phyloP scores from a whole-genome alignment of 2,113 vertebrate species.

The Gambusia holbrooki region DNA sequence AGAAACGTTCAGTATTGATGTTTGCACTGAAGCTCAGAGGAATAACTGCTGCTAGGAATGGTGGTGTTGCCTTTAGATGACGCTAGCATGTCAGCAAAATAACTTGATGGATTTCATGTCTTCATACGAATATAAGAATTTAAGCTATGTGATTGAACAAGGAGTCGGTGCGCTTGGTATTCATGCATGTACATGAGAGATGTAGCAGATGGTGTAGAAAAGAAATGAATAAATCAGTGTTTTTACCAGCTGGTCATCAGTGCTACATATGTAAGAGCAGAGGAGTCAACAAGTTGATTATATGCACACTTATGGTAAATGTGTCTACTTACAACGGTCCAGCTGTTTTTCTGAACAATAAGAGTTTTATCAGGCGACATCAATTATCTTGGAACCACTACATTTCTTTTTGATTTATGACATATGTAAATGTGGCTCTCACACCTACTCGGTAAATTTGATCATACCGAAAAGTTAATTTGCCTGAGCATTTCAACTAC shows the following conservation, averaged over 20 bases:
- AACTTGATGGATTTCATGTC: constrained; percentile 14
- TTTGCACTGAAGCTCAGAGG: constrained; percentile 24
- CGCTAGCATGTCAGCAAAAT: constrained; percentile 34
- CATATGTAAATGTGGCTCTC: no score
- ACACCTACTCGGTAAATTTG: no score
- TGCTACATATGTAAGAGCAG: constrained; percentile 11
- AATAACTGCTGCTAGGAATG: constrained; percentile 7
- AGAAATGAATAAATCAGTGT: neutral
- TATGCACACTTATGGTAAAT: constrained; percentile 10
- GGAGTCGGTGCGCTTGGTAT: constrained; percentile 3
- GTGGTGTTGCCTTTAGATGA: constrained; percentile 29
- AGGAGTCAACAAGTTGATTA: constrained; percentile 1
- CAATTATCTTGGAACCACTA: no score
- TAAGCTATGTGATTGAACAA: neutral
- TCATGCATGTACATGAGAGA: constrained; percentile 10
- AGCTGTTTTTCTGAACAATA: neutral
- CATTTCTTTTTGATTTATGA: no score
- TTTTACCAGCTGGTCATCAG: neutral
- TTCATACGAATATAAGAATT: constrained; percentile 24
- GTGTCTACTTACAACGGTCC: constrained; percentile 21
- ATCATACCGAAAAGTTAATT: no score
- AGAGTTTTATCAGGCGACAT: neutral
- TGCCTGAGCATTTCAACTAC: no score
- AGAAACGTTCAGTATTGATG: constrained; percentile 43
- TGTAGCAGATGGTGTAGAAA: constrained; percentile 4